Percentiles rank a stretch among this genome's conserved stretches.
Conservation (phyloP, 2,888 invertebrate genomes). For the Drosophila paranaensis region DNA sequence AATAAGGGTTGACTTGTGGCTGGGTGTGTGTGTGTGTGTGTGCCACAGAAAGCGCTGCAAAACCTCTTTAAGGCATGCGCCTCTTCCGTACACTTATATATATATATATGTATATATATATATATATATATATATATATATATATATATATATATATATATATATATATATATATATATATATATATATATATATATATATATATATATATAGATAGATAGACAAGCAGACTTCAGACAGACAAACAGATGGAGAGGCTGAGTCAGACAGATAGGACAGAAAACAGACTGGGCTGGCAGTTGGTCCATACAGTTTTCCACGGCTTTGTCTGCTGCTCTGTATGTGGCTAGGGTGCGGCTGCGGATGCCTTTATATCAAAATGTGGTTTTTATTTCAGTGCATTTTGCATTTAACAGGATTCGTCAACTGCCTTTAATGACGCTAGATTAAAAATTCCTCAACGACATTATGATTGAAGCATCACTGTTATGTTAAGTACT, state of each 20-base stretch:
- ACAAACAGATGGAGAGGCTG: constrained; percentile 48
- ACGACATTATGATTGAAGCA: constrained; percentile 10
- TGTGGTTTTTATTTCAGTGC: constrained; percentile 74
- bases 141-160: constrained; percentile 1
- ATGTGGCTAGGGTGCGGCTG: constrained; percentile 53
- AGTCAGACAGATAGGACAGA: constrained; percentile 38
- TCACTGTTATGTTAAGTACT: not conserved
- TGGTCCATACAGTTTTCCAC: constrained; percentile 55
- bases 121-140: not conserved
- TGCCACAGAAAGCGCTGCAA: constrained; percentile 65
- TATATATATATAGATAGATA: constrained; percentile 6
- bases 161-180: constrained; percentile 1
- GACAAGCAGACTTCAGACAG: constrained; percentile 52
- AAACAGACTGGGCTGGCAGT: constrained; percentile 54
- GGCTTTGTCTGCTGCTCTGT: constrained; percentile 57
- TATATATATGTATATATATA: not conserved
- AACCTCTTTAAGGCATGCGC: constrained; percentile 72
- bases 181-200: constrained; percentile 4
- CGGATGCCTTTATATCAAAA: constrained; percentile 73
- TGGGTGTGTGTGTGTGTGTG: constrained; percentile 6
- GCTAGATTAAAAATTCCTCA: constrained; percentile 14
- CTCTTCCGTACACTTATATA: constrained; percentile 18
- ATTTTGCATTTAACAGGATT: constrained; percentile 56
- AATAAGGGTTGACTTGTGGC: constrained; percentile 45
- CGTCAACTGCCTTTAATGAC: constrained; percentile 31